Base-by-base conservation (phyloP, 2,113 vertebrate species). In the Sander lucioperca region DNA sequence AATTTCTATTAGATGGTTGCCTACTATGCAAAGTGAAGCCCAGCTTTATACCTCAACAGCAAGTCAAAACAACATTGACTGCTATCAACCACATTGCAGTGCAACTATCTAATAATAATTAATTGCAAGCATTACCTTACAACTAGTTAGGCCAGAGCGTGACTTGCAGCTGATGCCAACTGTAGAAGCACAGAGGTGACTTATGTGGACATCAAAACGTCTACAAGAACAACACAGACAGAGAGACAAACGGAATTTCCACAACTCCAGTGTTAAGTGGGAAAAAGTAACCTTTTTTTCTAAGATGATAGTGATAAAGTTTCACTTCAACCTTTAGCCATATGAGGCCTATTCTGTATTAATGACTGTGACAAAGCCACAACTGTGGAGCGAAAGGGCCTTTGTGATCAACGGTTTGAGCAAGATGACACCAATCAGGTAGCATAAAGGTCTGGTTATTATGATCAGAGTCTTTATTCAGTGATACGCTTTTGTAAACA, bases 341-440 rank as follows among this genome's bases (percentile, higher is more conserved):
- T 27, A 77, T 51, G 30, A 47, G 30, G 21, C 43, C 64, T 75
- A 8, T 36, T 84, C 23, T 62, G 23, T n/a, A 39, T 56, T 56
- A 27, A 57, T 6, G 27, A 43, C 10, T 43, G 19, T 19, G 43
- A 74, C 71, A 74, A 73, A 69, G 57, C 27, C 69, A 79, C 58
- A 75, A 70, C 25, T 21, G n/a, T 62, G 36, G 43, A 78, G 67
- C 45, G 62, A 51, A 14, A 6, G 8, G 27, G 48, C 43, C 62
- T 80, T 75, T 78, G 79, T 79, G 30, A 84, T 51, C 36, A 63
- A 19, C 58, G 58, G 65, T 80, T 74, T 65, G 9, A 39, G 87
- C 80, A 88, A 82, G 68, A 76, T 54, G 85, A 88, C 76, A 83
- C 83, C 1, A 11, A 65, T 72, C 16, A 15, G 33, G 33, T 11